Conservation (phyloP, 2,113 vertebrate species). For the Melanerpes formicivorus region DNA sequence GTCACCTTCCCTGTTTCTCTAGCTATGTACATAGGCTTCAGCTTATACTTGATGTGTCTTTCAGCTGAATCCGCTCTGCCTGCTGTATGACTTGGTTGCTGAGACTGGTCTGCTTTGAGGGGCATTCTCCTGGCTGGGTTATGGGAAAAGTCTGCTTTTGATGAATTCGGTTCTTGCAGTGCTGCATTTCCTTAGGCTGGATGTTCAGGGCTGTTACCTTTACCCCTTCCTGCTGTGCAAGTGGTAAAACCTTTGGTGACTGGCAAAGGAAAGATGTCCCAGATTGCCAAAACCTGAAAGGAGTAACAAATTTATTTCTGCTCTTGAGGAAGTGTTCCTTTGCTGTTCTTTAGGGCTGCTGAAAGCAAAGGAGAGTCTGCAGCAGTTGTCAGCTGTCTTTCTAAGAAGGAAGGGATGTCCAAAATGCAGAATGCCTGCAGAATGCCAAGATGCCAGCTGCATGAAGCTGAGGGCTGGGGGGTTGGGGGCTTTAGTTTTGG, state of each 20-base stretch:
- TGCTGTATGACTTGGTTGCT: background rate
- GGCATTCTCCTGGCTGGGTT: background rate
- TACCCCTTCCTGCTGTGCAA: background rate
- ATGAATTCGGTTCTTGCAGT: background rate
- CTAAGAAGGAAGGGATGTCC: background rate
- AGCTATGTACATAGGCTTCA: background rate
- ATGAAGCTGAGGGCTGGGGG: background rate
- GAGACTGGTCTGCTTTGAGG: background rate
- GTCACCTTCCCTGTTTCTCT: background rate
- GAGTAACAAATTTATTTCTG: background rate
- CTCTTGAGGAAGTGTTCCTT: background rate
- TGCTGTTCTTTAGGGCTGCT: background rate
- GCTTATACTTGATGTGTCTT: background rate
- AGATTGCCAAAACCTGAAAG: background rate
- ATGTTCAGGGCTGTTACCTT: background rate
- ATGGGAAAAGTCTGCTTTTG: background rate
- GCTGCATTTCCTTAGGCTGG: background rate
- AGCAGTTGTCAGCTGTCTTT: background rate
- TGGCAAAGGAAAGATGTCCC: background rate
- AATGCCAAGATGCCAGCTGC: background rate
- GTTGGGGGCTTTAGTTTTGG: background rate
- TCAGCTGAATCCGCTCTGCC: background rate
- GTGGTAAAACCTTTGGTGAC: background rate
- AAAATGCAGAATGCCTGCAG: background rate
- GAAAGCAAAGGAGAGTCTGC: background rate